A percentile compares a stretch with the other conserved stretches of the same genome.
phyloP scores from a whole-genome alignment of 1,140 invertebrate species.

The Parasteatoda tepidariorum region DNA sequence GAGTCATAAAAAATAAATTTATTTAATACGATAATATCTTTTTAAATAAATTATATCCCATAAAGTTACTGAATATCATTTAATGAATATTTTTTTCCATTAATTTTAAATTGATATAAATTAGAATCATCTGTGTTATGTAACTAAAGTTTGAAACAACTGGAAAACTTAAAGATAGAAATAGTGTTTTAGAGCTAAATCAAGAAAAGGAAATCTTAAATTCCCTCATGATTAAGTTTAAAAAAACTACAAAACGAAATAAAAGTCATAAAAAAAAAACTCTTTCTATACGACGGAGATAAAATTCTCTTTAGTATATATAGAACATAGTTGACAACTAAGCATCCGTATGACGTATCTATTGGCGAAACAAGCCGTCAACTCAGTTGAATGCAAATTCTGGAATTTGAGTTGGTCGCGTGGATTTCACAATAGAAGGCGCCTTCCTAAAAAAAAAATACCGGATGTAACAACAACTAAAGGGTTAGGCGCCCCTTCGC shows the following conservation, averaged over 20 bases:
- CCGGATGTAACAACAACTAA: slow-evolving; percentile 56
- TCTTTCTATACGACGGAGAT: neutral
- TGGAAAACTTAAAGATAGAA: too few species aligned
- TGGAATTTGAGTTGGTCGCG: slow-evolving; percentile 45
- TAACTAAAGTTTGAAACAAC: too few species aligned
- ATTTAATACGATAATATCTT: too few species aligned
- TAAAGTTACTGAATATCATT: too few species aligned
- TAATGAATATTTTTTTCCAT: too few species aligned
- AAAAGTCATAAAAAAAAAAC: neutral
- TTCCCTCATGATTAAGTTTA: too few species aligned
- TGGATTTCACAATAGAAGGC: neutral
- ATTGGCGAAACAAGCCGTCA: neutral
- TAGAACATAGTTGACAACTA: slow-evolving; percentile 40
- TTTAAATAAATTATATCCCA: too few species aligned
- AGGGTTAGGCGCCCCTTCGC: slow-evolving; percentile 50
- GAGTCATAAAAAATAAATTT: too few species aligned
- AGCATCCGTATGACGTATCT: slow-evolving; percentile 37
- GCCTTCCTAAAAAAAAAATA: slow-evolving; percentile 40
- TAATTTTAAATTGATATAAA: too few species aligned
- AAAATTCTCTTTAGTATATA: slow-evolving; percentile 26
- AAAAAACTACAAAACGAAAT: neutral
- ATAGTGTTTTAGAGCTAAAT: too few species aligned
- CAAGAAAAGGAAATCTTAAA: too few species aligned
- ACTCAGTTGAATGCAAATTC: slow-evolving; percentile 32
- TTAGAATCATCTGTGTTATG: too few species aligned